Base-by-base conservation (phyloP, 2,888 invertebrate species). In the Ditula angustiorana region DNA sequence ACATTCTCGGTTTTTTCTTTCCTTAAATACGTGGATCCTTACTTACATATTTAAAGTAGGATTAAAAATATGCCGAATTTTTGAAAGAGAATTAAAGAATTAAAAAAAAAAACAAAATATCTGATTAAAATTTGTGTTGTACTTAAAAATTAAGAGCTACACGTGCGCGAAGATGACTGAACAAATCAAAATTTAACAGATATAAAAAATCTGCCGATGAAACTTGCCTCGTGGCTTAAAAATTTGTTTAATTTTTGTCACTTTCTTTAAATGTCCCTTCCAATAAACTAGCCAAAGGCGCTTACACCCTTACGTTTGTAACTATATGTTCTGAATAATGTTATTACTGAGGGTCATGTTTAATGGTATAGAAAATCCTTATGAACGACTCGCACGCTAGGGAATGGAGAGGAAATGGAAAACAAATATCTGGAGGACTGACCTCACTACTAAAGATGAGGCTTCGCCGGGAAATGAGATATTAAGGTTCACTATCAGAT, bases 331-430 rank as follows among this genome's bases (percentile, higher is more conserved):
- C 74, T 74, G 76, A 84, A 82, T 83, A 83, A 82, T 82, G 75
- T 81, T 83, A 82, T 82, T 78, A 77, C 76, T 67, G 67, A 73
- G 79, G 82, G 81, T 80, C 83, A 80, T 75, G 78, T 76, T 79
- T 82, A 83, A 85, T 85, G 83, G 77, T 61, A 76, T 70, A 78
- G 85, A 87, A 86, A 86, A 86, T 82, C 76, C 77, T 83, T 82
- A 83, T 80, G 79, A 80, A 79, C 74, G 79, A 78, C 79, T 76
- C 66, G 62, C 68, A 67, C 70, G 65, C 71, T 67, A 62, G 73
- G 73, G 74, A 74, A 74, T 73, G 65, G 66, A 52, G 62, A 61
- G 77, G 75, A 78, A 79, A 80, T 80, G 68, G 80, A 76, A 81
- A 81, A 81, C 77, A 82, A 83, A 83, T 77, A 76, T 74, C 67